These are phyloP conservation scores for Hylaeus anthracinus DNA, from an alignment of 1,140 invertebrate species.

Conservation along the genomic window DNA sequence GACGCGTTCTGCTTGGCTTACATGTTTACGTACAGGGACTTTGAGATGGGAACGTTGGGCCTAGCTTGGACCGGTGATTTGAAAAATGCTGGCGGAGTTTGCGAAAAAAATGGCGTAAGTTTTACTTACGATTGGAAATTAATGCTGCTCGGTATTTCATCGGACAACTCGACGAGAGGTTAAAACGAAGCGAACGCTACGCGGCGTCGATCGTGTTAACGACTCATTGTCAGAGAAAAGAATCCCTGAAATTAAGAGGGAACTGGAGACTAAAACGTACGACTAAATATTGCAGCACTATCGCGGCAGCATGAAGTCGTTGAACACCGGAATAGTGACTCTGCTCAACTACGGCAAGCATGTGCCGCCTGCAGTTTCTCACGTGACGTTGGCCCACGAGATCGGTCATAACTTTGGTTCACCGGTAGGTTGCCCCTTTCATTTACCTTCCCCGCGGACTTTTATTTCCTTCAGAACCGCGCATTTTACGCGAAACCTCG, in stretches of 20 bases:
- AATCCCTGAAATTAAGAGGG: too few relatives aligned
- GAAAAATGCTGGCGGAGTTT: conserved; percentile 96
- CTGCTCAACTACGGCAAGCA: conserved; percentile 99
- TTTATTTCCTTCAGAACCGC: neutral
- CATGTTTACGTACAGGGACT: conserved; percentile 99
- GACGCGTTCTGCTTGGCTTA: conserved; percentile 99
- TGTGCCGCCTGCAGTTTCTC: conserved; percentile 98
- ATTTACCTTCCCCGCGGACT: conserved; percentile 7
- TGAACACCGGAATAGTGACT: conserved; percentile 99
- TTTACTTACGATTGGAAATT: neutral
- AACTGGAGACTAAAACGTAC: conserved; percentile 45
- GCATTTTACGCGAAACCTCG: too few relatives aligned
- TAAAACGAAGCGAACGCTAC: too few relatives aligned
- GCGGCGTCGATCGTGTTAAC: too few relatives aligned
- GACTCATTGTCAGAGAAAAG: too few relatives aligned
- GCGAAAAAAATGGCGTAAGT: conserved; percentile 95
- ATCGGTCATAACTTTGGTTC: conserved; percentile 99
- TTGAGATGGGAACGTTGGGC: conserved; percentile 98
- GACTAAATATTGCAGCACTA: conserved; percentile 88
- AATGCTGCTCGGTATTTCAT: too few relatives aligned
- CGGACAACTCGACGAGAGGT: too few relatives aligned
- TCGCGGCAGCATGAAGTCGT: conserved; percentile 95
- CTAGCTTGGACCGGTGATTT: conserved; percentile 98
- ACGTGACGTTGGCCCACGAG: conserved; percentile 99
- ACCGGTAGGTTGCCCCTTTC: conserved; percentile 85